phyloP scores from a whole-genome alignment of 92 coral and sea anemone genomes.

The Epizoanthus scotinus region DNA sequence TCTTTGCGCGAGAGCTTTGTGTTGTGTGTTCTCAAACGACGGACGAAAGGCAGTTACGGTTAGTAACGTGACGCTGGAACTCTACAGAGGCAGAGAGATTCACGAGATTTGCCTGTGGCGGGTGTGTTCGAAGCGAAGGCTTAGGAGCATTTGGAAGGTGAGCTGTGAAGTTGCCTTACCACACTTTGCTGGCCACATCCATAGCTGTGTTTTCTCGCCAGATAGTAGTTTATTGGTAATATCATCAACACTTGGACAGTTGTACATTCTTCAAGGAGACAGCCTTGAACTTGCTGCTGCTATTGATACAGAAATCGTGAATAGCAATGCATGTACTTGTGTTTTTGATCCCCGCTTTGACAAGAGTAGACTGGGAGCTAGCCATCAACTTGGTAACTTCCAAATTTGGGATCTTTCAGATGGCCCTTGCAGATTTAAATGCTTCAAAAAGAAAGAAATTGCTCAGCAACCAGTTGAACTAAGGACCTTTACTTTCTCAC shows the following conservation, averaged over 20 bases:
- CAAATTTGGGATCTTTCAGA: slow-evolving; percentile 59
- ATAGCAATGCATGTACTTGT: slow-evolving; percentile 56
- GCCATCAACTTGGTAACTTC: slow-evolving; percentile 65
- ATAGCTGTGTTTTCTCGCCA: slow-evolving; percentile 76
- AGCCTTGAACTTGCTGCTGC: slow-evolving; percentile 62
- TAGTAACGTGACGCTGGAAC: slow-evolving; percentile 62
- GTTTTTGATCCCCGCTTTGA: slow-evolving; percentile 69
- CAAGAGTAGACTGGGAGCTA: slow-evolving; percentile 51
- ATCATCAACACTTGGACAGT: slow-evolving; percentile 74
- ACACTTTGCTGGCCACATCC: slow-evolving; percentile 66
- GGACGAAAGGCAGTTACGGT: slow-evolving; percentile 77
- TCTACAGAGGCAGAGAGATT: slow-evolving; percentile 53
- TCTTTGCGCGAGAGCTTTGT: slow-evolving; percentile 69
- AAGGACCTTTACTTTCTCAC: slow-evolving; percentile 63
- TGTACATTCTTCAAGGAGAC: slow-evolving; percentile 60
- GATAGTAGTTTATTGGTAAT: slow-evolving; percentile 74
- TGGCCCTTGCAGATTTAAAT: slow-evolving; percentile 29
- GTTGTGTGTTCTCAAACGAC: slow-evolving; percentile 85
- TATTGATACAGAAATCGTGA: slow-evolving; percentile 41
- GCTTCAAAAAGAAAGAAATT: slow-evolving; percentile 51
- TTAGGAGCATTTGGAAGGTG: slow-evolving; percentile 63
- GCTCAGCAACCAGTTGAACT: slow-evolving; percentile 42
- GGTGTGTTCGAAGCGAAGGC: slow-evolving; percentile 47
- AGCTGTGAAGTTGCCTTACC: slow-evolving; percentile 73
- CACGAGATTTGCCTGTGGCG: slow-evolving; percentile 84